These are phyloP conservation scores for Pteromalus puparum DNA, from an alignment of 1,140 invertebrate genomes.

Conservation along the genomic window DNA sequence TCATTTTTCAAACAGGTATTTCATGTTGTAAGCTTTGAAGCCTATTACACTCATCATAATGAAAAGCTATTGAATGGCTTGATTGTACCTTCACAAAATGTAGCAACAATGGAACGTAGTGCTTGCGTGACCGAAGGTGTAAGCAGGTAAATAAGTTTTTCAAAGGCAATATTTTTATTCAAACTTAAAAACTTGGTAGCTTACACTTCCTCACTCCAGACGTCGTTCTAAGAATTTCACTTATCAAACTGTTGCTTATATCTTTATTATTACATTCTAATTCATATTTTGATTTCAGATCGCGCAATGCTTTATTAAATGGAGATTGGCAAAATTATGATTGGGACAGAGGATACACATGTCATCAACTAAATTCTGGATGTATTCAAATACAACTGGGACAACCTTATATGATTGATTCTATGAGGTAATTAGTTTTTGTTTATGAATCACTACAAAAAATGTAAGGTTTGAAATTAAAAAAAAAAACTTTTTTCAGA, in stretches of 20 bases:
- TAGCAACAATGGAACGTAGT: slow-evolving; percentile 91
- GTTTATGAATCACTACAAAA: slow-evolving; percentile 18
- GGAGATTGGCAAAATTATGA: slow-evolving; percentile 96
- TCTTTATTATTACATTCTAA: background rate
- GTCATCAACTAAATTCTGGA: slow-evolving; percentile 97
- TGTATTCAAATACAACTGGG: slow-evolving; percentile 96
- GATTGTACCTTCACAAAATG: slow-evolving; percentile 91
- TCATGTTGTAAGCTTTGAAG: slow-evolving; percentile 94
- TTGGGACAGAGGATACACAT: slow-evolving; percentile 99
- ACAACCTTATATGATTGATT: slow-evolving; percentile 95
- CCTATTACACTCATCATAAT: slow-evolving; percentile 86
- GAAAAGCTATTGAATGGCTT: slow-evolving; percentile 87
- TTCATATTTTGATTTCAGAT: slow-evolving; percentile 77
- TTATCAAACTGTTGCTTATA: too few species aligned
- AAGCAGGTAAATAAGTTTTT: slow-evolving; percentile 71
- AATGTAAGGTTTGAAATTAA: slow-evolving; percentile 22
- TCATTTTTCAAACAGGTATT: slow-evolving; percentile 81
- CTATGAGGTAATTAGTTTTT: slow-evolving; percentile 82
- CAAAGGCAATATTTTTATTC: background rate
- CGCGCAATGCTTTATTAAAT: slow-evolving; percentile 96
- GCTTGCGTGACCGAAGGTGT: slow-evolving; percentile 97
- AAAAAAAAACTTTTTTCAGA: slow-evolving; percentile 69
- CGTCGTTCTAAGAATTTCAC: too few species aligned
- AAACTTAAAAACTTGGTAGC: background rate
- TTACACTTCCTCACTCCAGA: too few species aligned